These are phyloP conservation scores for Seriola dumerili DNA, from an alignment of 2,113 vertebrate species.

Conservation along the genomic window DNA sequence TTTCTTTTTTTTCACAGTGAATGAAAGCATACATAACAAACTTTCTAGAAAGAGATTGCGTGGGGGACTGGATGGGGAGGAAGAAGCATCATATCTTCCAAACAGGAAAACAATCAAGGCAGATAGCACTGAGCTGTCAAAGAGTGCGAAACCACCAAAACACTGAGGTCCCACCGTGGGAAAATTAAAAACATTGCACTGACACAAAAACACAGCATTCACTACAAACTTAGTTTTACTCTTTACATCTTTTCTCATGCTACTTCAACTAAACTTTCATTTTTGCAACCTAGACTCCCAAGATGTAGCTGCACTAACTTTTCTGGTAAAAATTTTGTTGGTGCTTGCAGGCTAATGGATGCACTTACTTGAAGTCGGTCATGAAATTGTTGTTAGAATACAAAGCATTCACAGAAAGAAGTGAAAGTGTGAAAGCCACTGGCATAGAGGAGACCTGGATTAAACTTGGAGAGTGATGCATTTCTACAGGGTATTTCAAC, in stretches of 20 bases:
- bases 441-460: not conserved
- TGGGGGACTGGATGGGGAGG: constrained; percentile 51
- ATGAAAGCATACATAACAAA: constrained; percentile 71
- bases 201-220: constrained; percentile 59
- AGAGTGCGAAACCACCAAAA: constrained; percentile 69
- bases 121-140: constrained; percentile 70
- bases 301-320: constrained; percentile 38
- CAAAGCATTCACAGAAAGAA: not conserved
- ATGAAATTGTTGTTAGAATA: constrained; percentile 10
- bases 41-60: constrained; percentile 70
- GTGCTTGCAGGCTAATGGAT: constrained; percentile 15
- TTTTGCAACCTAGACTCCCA: constrained; percentile 25
- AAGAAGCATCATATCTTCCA: constrained; percentile 73
- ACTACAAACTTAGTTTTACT: constrained; percentile 26
- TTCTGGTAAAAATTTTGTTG: constrained; percentile 18
- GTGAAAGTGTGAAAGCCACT: not conserved
- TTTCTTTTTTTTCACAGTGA: constrained; percentile 29
- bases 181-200: constrained; percentile 68
- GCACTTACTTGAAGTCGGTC: constrained; percentile 18
- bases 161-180: constrained; percentile 61
- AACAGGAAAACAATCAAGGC: constrained; percentile 74
- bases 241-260: constrained; percentile 16
- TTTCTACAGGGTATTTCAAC: not conserved
- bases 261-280: constrained; percentile 40
- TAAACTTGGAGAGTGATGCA: not conserved